Conservation (phyloP, 1,140 invertebrate genomes). For the Drosophila sproati region DNA sequence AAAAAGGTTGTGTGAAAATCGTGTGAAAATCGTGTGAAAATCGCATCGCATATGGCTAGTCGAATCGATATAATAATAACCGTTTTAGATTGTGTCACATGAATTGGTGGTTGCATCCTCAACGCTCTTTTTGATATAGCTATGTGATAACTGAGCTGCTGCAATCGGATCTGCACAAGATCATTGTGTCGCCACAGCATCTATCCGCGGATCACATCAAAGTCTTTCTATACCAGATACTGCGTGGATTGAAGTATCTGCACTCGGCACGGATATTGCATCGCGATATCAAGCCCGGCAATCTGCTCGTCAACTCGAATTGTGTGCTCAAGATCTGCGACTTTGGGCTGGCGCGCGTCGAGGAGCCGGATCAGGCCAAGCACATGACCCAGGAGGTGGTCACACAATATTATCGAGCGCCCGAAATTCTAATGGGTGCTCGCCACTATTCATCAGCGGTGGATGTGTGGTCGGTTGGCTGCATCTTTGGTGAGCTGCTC, state of each 20-base stretch:
- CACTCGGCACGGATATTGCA: constrained; percentile 99
- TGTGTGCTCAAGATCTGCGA: constrained; percentile 99
- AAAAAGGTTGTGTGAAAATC: neutral
- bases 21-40: neutral
- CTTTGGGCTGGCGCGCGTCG: constrained; percentile 96
- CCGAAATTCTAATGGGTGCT: constrained; percentile 99
- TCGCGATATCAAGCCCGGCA: constrained; percentile 99
- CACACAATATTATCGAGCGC: constrained; percentile 99
- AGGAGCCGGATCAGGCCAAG: constrained; percentile 95
- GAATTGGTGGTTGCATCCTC: constrained; percentile 45
- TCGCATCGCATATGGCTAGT: neutral
- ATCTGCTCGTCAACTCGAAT: constrained; percentile 99
- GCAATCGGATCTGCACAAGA: constrained; percentile 99
- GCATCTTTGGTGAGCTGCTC: constrained; percentile 98
- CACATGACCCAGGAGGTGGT: constrained; percentile 99
- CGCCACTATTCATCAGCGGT: constrained; percentile 98
- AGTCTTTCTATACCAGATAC: constrained; percentile 99
- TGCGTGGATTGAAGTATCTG: constrained; percentile 98
- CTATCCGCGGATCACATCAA: constrained; percentile 99
- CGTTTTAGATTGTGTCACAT: constrained; percentile 6
- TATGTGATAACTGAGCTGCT: constrained; percentile 99
- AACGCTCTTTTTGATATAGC: constrained; percentile 86
- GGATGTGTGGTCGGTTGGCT: constrained; percentile 99
- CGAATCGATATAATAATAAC: neutral
- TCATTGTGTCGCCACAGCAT: constrained; percentile 99